Percentiles rank a stretch among this genome's conserved stretches.
Evolutionary conservation across 2,888 invertebrate species (phyloP).

Genomic region (Diaperis boleti): DNA sequence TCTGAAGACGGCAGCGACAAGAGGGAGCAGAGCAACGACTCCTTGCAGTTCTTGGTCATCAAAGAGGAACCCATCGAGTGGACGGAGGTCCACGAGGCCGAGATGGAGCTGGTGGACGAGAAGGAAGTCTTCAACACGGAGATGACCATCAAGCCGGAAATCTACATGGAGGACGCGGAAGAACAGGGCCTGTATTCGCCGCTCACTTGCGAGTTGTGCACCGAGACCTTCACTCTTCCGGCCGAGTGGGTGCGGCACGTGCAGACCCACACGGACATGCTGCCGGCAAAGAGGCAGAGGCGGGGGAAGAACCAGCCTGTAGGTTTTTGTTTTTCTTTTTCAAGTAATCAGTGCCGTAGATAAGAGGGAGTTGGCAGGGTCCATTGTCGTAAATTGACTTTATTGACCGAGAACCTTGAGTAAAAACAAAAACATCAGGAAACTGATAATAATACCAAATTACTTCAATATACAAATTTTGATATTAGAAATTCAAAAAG

Average conservation of each 20-base stretch:
- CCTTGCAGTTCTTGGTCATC: constrained; percentile 63
- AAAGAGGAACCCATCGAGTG: constrained; percentile 80
- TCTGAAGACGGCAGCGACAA: constrained; percentile 42
- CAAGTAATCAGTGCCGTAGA: no score
- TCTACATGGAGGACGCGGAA: constrained; percentile 56
- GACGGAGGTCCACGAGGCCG: constrained; percentile 75
- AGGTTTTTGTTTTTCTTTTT: no score
- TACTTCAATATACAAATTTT: no score
- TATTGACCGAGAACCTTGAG: no score
- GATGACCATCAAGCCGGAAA: constrained; percentile 78
- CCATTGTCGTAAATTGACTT: no score
- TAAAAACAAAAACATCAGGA: no score
- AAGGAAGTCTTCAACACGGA: constrained; percentile 76
- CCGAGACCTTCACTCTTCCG: constrained; percentile 84
- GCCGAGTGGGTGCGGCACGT: constrained; percentile 88
- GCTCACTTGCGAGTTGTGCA: constrained; percentile 85
- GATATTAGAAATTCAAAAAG: no score
- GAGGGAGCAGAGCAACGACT: constrained; percentile 45
- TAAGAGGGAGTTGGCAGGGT: no score
- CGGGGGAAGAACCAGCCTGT: constrained; percentile 66
- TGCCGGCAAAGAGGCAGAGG: constrained; percentile 71
- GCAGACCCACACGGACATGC: constrained; percentile 79
- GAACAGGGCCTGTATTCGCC: constrained; percentile 76
- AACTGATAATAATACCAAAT: no score
- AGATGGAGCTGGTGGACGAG: constrained; percentile 70